phyloP scores from a whole-genome alignment of 53 echinoderm and acorn worm genomes.

The Stichopus horrens region DNA sequence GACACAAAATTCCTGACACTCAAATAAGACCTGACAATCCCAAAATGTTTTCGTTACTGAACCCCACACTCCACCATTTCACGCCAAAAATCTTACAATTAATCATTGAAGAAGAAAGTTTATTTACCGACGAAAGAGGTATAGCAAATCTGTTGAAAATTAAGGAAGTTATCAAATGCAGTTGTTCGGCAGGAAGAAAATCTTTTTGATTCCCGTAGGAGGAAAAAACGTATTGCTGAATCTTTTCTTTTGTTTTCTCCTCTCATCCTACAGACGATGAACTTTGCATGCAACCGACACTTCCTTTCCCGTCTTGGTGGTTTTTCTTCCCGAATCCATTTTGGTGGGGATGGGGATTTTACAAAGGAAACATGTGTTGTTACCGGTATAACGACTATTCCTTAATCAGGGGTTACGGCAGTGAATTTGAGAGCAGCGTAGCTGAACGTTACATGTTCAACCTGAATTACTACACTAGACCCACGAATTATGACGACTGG shows the following conservation, averaged over 20 bases:
- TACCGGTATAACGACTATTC: constrained; percentile 79
- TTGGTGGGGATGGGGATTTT: constrained; percentile 38
- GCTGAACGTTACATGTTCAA: constrained; percentile 72
- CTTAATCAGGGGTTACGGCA: constrained; percentile 70
- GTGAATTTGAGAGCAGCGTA: constrained; percentile 64
- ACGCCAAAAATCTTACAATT: no score
- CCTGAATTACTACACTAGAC: background rate
- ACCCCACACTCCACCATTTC: no score
- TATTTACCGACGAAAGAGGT: no score
- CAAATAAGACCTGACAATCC: no score
- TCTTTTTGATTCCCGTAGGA: background rate
- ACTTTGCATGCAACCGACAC: constrained; percentile 43
- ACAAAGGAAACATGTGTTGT: constrained; percentile 76
- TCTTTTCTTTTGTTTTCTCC: background rate
- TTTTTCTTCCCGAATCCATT: background rate
- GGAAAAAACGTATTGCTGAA: background rate
- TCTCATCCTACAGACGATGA: constrained; percentile 1
- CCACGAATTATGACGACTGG: constrained; percentile 15
- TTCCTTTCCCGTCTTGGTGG: constrained; percentile 36
- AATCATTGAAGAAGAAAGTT: no score
- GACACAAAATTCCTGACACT: no score
- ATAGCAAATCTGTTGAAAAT: no score
- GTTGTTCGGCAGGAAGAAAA: no score
- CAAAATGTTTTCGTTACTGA: no score
- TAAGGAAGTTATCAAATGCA: no score